These are phyloP conservation scores for Aporrectodea caliginosa DNA, from an alignment of 1,140 invertebrate genomes.

Conservation along the genomic window DNA sequence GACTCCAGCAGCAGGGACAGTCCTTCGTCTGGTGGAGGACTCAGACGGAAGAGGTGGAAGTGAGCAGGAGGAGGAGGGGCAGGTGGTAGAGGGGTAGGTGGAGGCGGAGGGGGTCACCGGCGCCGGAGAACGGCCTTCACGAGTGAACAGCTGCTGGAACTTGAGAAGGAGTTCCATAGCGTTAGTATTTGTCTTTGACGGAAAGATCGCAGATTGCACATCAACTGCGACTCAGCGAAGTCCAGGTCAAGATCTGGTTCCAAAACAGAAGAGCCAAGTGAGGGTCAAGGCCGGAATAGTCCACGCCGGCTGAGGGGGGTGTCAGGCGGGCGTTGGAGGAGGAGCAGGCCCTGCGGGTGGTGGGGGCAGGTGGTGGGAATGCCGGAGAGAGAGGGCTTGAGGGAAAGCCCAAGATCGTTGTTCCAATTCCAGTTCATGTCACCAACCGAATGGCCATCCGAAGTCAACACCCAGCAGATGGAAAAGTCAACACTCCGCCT, in stretches of 20 bases:
- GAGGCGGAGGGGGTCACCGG: conserved; percentile 59
- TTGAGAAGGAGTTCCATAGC: conserved; percentile 93
- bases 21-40: too few species aligned
- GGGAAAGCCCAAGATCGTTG: conserved; percentile 74
- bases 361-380: conserved; percentile 28
- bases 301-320: conserved; percentile 56
- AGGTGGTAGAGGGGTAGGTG: too few species aligned
- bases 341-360: conserved; percentile 11
- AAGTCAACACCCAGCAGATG: conserved; percentile 81
- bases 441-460: conserved; percentile 86
- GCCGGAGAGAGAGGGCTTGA: too few species aligned
- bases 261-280: conserved; percentile 96
- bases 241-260: conserved; percentile 94
- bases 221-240: conserved; percentile 84
- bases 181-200: conserved; percentile 94
- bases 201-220: conserved; percentile 92
- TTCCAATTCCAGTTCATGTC: conserved; percentile 94
- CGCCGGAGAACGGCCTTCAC: conserved; percentile 90
- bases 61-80: background rate
- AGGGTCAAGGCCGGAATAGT: conserved; percentile 78
- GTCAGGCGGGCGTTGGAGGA: conserved; percentile 46
- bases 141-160: conserved; percentile 86
- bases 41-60: too few species aligned
- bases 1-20: too few species aligned
- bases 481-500: background rate